Evolutionary conservation across 2,797 vertebrate species (phyloP).

Genomic region (Takifugu rubripes): DNA sequence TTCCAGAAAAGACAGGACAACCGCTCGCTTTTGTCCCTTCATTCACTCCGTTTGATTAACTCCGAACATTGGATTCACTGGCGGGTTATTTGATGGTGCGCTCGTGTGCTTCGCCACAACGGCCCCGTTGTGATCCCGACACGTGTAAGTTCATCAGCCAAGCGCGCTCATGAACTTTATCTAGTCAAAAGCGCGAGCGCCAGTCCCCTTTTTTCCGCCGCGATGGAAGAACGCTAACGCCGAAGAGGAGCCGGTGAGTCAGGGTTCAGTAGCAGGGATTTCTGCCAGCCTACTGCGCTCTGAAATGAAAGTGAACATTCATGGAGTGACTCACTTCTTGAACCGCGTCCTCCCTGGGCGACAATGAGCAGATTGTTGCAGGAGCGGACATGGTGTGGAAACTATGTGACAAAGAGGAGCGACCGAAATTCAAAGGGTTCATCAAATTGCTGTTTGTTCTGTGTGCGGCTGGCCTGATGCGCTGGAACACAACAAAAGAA

Average conservation of each 20-base stretch:
- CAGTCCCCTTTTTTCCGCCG: constrained; percentile 26
- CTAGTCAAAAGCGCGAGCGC: constrained; percentile 39
- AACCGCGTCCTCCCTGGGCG: constrained; percentile 51
- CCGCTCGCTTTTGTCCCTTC: constrained; percentile 61
- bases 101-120: constrained; percentile 60
- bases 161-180: constrained; percentile 40
- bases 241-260: constrained; percentile 72
- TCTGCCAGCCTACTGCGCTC: constrained; percentile 74
- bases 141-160: constrained; percentile 35
- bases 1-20: constrained; percentile 50
- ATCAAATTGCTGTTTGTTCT: constrained; percentile 70
- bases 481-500: constrained; percentile 65
- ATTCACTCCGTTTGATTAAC: constrained; percentile 73
- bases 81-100: constrained; percentile 45
- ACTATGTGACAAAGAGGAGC: constrained; percentile 79
- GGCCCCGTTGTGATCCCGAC: constrained; percentile 55
- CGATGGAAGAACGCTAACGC: constrained; percentile 37
- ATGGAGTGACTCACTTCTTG: constrained; percentile 66
- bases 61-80: constrained; percentile 61
- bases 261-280: constrained; percentile 67
- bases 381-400: constrained; percentile 80
- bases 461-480: constrained; percentile 51
- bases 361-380: constrained; percentile 81
- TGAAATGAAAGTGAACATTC: constrained; percentile 84
- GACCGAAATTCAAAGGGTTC: constrained; percentile 60